Evolutionary conservation across 2,888 invertebrate genomes (phyloP).

Genomic region (Phymatocera aterrima): DNA sequence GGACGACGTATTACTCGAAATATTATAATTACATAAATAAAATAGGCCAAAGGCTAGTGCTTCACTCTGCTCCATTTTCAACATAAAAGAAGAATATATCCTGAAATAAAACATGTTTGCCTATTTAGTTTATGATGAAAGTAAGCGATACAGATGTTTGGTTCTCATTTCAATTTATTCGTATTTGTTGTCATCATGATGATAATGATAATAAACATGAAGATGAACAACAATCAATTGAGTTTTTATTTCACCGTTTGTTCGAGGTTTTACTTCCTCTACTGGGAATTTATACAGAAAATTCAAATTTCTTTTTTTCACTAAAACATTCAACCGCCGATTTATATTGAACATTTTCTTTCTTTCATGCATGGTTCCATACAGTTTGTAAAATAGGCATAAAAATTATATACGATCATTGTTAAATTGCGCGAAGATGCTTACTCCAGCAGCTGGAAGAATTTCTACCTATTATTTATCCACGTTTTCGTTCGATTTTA

Average conservation of each 20-base stretch:
- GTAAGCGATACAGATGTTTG: neutral
- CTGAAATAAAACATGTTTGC: neutral
- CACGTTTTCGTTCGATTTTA: neutral
- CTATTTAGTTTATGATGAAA: too few species aligned
- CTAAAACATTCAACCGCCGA: neutral
- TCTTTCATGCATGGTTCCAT: too few species aligned
- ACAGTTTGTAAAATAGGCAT: too few species aligned
- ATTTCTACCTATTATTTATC: too few species aligned
- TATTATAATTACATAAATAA: neutral
- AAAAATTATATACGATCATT: too few species aligned
- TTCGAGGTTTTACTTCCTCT: neutral
- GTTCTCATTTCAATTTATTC: conserved; percentile 12
- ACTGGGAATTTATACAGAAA: neutral
- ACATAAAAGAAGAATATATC: too few species aligned
- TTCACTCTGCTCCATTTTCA: too few species aligned
- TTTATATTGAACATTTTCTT: neutral
- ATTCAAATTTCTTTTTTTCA: neutral
- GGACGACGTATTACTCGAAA: neutral
- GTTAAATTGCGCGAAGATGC: too few species aligned
- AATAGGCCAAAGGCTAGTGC: too few species aligned
- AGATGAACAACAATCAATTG: conserved; percentile 10
- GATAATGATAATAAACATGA: neutral
- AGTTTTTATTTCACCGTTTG: neutral
- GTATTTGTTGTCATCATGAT: neutral
- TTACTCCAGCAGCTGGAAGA: too few species aligned